These are phyloP conservation scores for Indri indri DNA, from an alignment of 2,113 vertebrate species.

Conservation along the genomic window DNA sequence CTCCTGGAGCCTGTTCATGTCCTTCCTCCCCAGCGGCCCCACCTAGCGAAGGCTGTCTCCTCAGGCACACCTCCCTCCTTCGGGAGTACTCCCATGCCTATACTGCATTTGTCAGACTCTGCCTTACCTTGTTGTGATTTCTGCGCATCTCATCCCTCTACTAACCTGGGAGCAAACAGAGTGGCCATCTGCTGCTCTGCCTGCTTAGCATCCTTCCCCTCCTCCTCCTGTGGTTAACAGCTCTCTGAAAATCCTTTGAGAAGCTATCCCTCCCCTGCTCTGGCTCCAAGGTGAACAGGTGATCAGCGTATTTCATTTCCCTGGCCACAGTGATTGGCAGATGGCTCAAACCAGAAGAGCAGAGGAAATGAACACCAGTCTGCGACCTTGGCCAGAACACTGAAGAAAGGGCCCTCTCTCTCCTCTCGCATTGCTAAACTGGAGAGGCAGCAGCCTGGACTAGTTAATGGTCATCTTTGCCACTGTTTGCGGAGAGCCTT, in stretches of 20 bases:
- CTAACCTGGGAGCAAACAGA: not conserved
- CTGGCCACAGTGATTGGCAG: not conserved
- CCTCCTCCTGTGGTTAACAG: not conserved
- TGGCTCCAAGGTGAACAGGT: not conserved
- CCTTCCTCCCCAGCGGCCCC: not conserved
- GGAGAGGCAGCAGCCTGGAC: not conserved
- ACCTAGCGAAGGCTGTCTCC: not conserved
- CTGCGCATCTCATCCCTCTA: not conserved
- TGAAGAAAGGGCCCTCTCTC: not conserved
- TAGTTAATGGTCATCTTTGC: not conserved
- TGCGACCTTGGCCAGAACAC: not conserved
- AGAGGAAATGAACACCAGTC: not conserved
- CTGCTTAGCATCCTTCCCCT: not conserved
- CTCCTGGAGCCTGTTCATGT: not conserved
- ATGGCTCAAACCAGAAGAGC: not conserved
- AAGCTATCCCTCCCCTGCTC: not conserved
- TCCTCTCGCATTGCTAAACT: not conserved
- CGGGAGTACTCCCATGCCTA: not conserved
- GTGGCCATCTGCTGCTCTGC: not conserved
- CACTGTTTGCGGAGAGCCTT: not conserved
- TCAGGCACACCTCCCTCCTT: not conserved
- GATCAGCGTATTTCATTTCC: constrained; percentile 9
- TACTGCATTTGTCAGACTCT: not conserved
- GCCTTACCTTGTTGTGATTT: not conserved
- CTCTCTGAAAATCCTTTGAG: not conserved